Evolutionary conservation across 2,888 invertebrate genomes (phyloP).

Genomic region (Gymnosoma rotundatum): DNA sequence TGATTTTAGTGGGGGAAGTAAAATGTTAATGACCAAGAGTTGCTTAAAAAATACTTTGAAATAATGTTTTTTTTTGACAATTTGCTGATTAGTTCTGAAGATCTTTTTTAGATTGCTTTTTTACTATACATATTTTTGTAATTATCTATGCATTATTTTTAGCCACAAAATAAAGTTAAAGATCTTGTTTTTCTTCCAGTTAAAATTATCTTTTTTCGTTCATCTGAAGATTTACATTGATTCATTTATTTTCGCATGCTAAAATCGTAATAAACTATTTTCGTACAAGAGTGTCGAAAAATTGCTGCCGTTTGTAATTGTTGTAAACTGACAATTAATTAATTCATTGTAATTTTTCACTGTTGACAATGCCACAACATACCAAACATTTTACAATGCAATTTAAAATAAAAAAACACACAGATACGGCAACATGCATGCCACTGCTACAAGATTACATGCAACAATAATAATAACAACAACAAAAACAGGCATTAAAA

Average conservation of each 20-base stretch:
- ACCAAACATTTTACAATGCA: slow-evolving; percentile 65
- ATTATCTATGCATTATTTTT: neutral
- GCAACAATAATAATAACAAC: neutral
- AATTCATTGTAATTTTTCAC: slow-evolving; percentile 71
- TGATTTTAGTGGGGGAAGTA: too few relatives aligned
- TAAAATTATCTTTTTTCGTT: slow-evolving; percentile 42
- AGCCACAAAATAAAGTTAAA: slow-evolving; percentile 13
- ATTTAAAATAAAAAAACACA: slow-evolving; percentile 9
- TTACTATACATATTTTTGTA: too few relatives aligned
- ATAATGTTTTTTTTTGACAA: too few relatives aligned
- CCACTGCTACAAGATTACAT: slow-evolving; percentile 45
- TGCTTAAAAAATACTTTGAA: too few relatives aligned
- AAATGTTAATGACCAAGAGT: too few relatives aligned
- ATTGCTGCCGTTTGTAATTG: slow-evolving; percentile 66
- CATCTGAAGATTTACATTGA: slow-evolving; percentile 46
- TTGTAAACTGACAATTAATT: slow-evolving; percentile 71
- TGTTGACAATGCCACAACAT: slow-evolving; percentile 70
- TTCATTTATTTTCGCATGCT: slow-evolving; percentile 9
- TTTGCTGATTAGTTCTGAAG: too few relatives aligned
- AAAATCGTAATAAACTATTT: slow-evolving; percentile 41
- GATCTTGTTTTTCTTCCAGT: slow-evolving; percentile 22
- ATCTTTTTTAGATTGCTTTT: too few relatives aligned
- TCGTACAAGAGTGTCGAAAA: slow-evolving; percentile 63
- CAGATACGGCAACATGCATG: slow-evolving; percentile 53
- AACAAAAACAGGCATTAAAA: slow-evolving; percentile 15